A percentile compares a stretch with the other conserved stretches of the same genome.
Evolutionary conservation across 2,888 invertebrate species (phyloP).

Genomic region (Hanleya hanleyi): DNA sequence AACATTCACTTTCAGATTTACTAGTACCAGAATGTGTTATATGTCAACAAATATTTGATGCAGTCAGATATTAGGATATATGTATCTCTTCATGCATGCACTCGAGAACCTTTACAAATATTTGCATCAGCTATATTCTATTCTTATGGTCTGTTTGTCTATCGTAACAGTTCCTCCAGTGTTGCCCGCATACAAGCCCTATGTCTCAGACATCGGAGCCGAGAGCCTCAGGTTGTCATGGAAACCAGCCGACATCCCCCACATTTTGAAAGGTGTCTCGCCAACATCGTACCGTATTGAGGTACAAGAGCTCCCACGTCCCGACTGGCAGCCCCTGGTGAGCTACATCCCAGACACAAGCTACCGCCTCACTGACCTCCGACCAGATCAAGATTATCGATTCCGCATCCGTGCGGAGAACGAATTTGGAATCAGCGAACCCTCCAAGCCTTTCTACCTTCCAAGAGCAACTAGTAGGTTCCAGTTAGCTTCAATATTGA

Average conservation of each 20-base stretch:
- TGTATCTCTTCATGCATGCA: too few relatives aligned
- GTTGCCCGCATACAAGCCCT: background rate
- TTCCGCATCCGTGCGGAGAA: slow-evolving; percentile 97
- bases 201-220: slow-evolving; percentile 49
- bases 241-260: slow-evolving; percentile 56
- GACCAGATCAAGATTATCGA: slow-evolving; percentile 95
- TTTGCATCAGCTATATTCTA: too few relatives aligned
- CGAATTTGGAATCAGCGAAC: slow-evolving; percentile 96
- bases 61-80: too few relatives aligned
- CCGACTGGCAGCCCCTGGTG: slow-evolving; percentile 60
- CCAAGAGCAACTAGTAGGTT: slow-evolving; percentile 61
- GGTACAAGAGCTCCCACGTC: slow-evolving; percentile 53
- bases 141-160: too few relatives aligned
- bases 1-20: too few relatives aligned
- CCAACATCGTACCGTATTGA: slow-evolving; percentile 62
- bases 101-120: too few relatives aligned
- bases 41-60: too few relatives aligned
- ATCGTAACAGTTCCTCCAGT: slow-evolving; percentile 2
- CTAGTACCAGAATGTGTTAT: too few relatives aligned
- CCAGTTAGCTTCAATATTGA: too few relatives aligned
- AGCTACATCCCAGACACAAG: slow-evolving; percentile 57
- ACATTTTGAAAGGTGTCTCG: slow-evolving; percentile 36
- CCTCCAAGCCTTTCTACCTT: slow-evolving; percentile 85
- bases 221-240: slow-evolving; percentile 63
- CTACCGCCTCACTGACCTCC: slow-evolving; percentile 76